phyloP scores from a whole-genome alignment of 2,797 vertebrate genomes.

The Buceros bicornis region DNA sequence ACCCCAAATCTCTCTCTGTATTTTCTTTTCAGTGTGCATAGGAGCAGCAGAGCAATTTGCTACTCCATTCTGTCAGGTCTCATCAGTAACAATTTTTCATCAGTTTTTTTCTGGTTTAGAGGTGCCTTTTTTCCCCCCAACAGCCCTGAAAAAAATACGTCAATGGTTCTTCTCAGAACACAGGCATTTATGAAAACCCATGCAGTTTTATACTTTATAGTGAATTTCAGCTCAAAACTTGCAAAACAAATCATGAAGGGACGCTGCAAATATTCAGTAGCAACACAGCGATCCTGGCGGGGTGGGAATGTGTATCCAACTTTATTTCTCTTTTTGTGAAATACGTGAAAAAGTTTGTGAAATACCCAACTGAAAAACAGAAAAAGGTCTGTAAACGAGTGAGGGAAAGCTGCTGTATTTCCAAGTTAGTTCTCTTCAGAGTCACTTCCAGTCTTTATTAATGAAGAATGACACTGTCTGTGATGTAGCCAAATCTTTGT shows the following conservation, averaged over 20 bases:
- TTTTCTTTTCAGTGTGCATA: neutral
- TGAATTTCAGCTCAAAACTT: neutral
- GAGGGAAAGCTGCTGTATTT: neutral
- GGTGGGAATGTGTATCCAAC: neutral
- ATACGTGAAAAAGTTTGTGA: neutral
- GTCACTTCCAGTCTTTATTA: neutral
- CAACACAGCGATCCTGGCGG: neutral
- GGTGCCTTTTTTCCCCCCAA: too few relatives aligned
- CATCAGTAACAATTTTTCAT: neutral
- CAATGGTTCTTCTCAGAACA: neutral
- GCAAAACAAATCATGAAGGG: neutral
- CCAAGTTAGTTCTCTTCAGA: neutral
- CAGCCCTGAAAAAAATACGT: neutral
- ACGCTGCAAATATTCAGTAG: neutral
- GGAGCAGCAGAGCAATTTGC: neutral
- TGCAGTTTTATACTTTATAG: neutral
- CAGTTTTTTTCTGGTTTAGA: neutral
- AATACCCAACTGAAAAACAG: rapidly evolving
- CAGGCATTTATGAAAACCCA: neutral
- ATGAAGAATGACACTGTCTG: neutral
- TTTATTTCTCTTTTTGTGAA: neutral
- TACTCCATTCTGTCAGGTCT: neutral
- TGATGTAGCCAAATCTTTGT: neutral
- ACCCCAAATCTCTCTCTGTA: neutral
- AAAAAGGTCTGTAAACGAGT: neutral